phyloP scores from a whole-genome alignment of 2,797 vertebrate species.

The Anguilla pacifica region DNA sequence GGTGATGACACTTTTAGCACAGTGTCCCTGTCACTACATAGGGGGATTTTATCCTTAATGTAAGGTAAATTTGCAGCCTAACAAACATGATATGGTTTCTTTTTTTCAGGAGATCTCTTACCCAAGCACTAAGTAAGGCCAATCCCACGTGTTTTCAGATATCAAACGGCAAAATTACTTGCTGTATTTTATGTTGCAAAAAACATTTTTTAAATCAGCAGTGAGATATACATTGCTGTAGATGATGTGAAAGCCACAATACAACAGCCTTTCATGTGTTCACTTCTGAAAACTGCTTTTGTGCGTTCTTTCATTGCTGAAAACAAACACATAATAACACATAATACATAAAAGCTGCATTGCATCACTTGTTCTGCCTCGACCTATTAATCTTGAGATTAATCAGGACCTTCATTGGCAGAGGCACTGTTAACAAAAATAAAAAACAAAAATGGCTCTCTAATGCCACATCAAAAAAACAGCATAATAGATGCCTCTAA shows the following conservation, averaged over 20 bases:
- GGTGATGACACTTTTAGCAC: background rate
- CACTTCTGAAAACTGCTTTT: background rate
- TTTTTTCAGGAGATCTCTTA: background rate
- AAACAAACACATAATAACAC: background rate
- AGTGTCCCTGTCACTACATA: background rate
- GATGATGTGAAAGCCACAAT: background rate
- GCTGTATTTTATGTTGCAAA: background rate
- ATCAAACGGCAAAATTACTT: background rate
- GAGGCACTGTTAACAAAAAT: background rate
- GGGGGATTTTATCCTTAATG: background rate
- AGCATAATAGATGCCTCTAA: background rate
- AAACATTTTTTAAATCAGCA: background rate
- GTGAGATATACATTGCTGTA: background rate
- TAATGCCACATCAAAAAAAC: constrained; percentile 11
- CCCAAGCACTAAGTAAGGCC: background rate
- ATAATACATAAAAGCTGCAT: background rate
- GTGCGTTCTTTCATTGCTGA: background rate
- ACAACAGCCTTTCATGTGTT: background rate
- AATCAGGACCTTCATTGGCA: background rate
- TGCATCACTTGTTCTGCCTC: background rate
- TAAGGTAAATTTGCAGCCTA: background rate
- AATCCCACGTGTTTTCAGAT: background rate
- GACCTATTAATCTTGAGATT: background rate
- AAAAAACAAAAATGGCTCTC: background rate
- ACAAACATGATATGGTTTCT: no score